A percentile compares a stretch with the other conserved stretches of the same genome.
Evolutionary conservation across 2,797 vertebrate species (phyloP).

Genomic region (Enteromius paludinosus): DNA sequence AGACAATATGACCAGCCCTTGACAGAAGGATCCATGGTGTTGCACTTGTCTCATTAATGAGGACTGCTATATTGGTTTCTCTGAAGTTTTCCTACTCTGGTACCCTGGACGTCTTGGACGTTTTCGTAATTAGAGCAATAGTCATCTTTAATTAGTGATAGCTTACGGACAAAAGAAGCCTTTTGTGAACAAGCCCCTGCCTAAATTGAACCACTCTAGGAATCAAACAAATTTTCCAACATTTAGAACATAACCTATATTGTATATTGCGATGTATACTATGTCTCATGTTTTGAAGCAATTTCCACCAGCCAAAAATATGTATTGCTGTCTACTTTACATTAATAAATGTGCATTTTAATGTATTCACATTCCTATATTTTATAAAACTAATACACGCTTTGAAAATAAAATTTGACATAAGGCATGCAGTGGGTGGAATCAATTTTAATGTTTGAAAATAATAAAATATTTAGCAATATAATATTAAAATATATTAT

Average conservation of each 20-base stretch:
- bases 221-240: background rate
- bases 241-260: background rate
- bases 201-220: background rate
- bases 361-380: background rate
- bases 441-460: background rate
- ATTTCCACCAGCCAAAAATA: background rate
- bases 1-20: constrained; percentile 55
- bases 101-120: constrained; percentile 47
- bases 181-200: background rate
- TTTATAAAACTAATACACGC: background rate
- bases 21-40: constrained; percentile 53
- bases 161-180: background rate
- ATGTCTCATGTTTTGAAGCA: background rate
- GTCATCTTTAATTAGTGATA: constrained; percentile 43
- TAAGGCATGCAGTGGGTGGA: background rate
- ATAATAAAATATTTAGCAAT: background rate
- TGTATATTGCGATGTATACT: background rate
- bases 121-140: constrained; percentile 56
- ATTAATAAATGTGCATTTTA: background rate
- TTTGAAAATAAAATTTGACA: background rate
- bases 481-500: background rate
- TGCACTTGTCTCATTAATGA: constrained; percentile 52
- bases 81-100: constrained; percentile 39
- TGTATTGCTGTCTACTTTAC: background rate
- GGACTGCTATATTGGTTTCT: constrained; percentile 34